Base-by-base conservation (phyloP, 2,888 invertebrate species). In the Acleris sparsana region DNA sequence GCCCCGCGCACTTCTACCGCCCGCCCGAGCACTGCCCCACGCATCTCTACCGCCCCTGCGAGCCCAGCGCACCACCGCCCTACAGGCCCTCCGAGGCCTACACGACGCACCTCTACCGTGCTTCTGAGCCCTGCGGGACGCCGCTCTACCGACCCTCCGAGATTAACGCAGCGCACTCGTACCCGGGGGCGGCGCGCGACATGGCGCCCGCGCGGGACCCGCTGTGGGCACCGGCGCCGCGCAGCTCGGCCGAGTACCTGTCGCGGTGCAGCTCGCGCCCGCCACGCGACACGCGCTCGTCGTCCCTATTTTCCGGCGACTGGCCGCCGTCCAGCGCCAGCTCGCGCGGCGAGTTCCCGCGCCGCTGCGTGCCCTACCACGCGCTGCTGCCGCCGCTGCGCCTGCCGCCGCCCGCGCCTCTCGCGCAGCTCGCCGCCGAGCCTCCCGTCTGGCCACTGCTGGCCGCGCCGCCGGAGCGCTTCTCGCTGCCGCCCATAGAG, bases 371-470 rank as follows among this genome's bases (percentile, higher is more conserved):
- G 7, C 87, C 85, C 0, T 83, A 82, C 73, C 75, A 80, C 63
- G 79, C 80, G 58, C 82, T 82, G 43, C 75, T 92, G 56, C 92
- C 92, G 1, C 92, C 90, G 53, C 76, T 91, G 55, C 82, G 75
- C 29, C 70, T 88, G 67, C 89, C 89, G n/a, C 33, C 33, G 5
- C 77, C 78, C 39, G 80, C 84, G 5, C 78, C 74, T 52, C 78
- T 79, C 68, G 70, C 72, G 29, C 69, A 77, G 22, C 73, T 68
- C 33, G 68, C 70, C 61, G 79, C 77, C 63, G 78, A 76, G 59
- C 75, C 78, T 11, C 84, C 84, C 29, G 85, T 85, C 49, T 68
- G 79, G 39, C 13, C 39, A 4, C 39, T 39, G 11, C 39, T 13
- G 39, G 13, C 13, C 68, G 70, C 72, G 25, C 69, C 78, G 18